A percentile compares a stretch with the other conserved stretches of the same genome.
Evolutionary conservation across 2,797 vertebrate species (phyloP).

Genomic region (Lerista edwardsae): DNA sequence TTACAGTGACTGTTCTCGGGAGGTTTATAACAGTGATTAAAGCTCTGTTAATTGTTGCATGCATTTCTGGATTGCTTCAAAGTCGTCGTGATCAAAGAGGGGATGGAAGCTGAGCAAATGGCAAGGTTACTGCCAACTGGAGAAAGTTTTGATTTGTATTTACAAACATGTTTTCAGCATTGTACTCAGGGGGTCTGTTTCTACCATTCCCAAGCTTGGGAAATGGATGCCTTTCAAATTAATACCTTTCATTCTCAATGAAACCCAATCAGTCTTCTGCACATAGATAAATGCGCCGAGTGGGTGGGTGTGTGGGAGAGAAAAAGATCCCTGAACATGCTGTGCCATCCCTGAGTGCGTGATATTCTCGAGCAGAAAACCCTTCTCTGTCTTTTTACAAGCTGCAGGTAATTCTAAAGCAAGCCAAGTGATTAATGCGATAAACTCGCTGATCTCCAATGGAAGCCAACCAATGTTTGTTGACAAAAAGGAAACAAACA

Average conservation of each 20-base stretch:
- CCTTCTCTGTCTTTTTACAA: slow-evolving; percentile 9
- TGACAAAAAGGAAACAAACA: neutral
- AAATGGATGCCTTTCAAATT: neutral
- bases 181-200: neutral
- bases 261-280: slow-evolving; percentile 7
- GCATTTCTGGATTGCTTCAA: slow-evolving; percentile 71
- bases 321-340: slow-evolving; percentile 17
- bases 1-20: slow-evolving; percentile 65
- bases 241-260: slow-evolving; percentile 11
- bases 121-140: slow-evolving; percentile 51
- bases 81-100: slow-evolving; percentile 63
- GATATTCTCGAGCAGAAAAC: neutral
- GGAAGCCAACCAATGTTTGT: slow-evolving; percentile 1
- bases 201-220: neutral
- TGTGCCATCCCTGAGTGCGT: slow-evolving; percentile 7
- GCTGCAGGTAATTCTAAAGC: slow-evolving; percentile 14
- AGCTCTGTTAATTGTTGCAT: slow-evolving; percentile 67
- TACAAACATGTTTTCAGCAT: slow-evolving; percentile 27
- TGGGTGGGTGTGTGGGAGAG: slow-evolving; percentile 15
- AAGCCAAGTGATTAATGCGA: neutral
- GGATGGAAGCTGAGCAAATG: slow-evolving; percentile 37
- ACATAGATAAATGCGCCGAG: slow-evolving; percentile 8
- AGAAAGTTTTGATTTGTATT: slow-evolving; percentile 51
- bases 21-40: slow-evolving; percentile 72
- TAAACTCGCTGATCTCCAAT: neutral